Evolutionary conservation across 1,140 invertebrate species (phyloP), one percentile per base, ranked within the genome.

Genomic region (Heliconius hewitsoni): DNA sequence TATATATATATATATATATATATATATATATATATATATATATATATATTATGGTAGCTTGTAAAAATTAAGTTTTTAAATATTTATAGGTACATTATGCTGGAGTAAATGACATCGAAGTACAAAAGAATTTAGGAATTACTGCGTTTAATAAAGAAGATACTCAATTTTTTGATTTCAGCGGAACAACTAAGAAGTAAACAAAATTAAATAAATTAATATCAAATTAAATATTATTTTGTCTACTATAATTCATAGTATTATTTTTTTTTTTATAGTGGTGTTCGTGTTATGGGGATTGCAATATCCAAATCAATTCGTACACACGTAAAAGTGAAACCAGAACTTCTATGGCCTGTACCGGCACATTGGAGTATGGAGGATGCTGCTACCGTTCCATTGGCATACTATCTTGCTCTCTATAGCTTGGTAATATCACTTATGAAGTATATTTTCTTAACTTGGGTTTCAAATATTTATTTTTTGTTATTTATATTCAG

Each of bases 301-400:
- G n/a, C 82, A 19, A 50, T 52, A 18, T 27, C 46, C 30, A 18
- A 78, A 39, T 79, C 78, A n/a, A 81, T 81, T 27, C 30, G 19
- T 50, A 77, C 79, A 18, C 23, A 13, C 34, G 73, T 96, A 11
- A 23, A 95, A 42, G 93, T 95, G 2, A 95, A 96, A 83, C 88
- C 90, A 3, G 83, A 92, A 8, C 94, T 97, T 9, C 66, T 96
- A 19, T 98, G 97, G 97, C 87, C 96, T 0, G 93, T 98, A 27
- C 97, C 97, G 2, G 93, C 96, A 0, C 80, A 94, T 23, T 98
- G 97, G 97, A 95, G 93, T 2, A 85, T 98, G 16, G 96, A 97
- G 84, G 96, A 98, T 30, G 97, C 97, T 11, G 96, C 97, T 1
- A 97, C 97, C 1, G 95, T 98, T 2, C 97, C 97, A 11, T 73